phyloP scores from a whole-genome alignment of 1,140 invertebrate genomes.

The Panagrolaimus sp. region DNA sequence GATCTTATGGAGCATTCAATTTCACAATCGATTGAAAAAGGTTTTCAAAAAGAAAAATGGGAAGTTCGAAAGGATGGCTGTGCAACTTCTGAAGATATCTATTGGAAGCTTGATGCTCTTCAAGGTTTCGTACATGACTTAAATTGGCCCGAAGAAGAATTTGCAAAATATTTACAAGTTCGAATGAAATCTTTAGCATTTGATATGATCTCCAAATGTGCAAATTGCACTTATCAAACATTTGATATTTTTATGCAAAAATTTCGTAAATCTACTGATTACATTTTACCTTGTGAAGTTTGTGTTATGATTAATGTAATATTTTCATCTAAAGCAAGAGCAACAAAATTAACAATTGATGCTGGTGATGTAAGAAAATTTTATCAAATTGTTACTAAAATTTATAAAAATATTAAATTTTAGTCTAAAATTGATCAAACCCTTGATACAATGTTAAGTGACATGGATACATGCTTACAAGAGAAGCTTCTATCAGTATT shows the following conservation, averaged over 20 bases:
- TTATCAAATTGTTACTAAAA: too few relatives aligned
- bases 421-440: constrained; percentile 59
- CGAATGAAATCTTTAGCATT: constrained; percentile 94
- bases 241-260: constrained; percentile 89
- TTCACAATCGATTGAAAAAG: constrained; percentile 94
- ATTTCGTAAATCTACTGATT: constrained; percentile 91
- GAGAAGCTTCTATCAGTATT: constrained; percentile 73
- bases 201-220: constrained; percentile 98
- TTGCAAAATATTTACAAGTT: constrained; percentile 90
- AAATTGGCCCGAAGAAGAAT: constrained; percentile 97
- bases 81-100: constrained; percentile 92
- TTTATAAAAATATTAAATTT: constrained; percentile 40
- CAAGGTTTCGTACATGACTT: constrained; percentile 95
- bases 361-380: constrained; percentile 42
- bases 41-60: constrained; percentile 97
- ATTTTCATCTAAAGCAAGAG: constrained; percentile 65
- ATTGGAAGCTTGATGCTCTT: constrained; percentile 96
- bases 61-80: constrained; percentile 97
- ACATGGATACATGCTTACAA: constrained; percentile 56
- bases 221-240: constrained; percentile 71
- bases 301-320: constrained; percentile 99
- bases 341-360: constrained; percentile 46
- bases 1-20: constrained; percentile 99
- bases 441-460: constrained; percentile 57
- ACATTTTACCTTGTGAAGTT: constrained; percentile 91